These are phyloP conservation scores for Drosophila anomelani DNA, from an alignment of 2,888 invertebrate genomes.

Conservation along the genomic window DNA sequence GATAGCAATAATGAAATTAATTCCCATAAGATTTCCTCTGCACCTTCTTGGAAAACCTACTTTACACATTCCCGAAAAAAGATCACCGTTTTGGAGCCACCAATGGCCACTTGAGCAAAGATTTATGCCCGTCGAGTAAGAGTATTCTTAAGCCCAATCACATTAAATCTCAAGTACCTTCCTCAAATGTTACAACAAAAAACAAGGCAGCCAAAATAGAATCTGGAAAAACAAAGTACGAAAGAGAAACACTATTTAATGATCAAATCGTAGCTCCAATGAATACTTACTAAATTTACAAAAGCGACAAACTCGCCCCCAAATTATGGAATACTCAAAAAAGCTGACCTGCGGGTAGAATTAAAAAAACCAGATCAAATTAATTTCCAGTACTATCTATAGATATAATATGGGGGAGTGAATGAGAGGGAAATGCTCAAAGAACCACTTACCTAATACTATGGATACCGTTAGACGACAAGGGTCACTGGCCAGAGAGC, in stretches of 20 bases:
- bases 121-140: slow-evolving; percentile 2
- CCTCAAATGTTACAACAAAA: not conserved
- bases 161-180: slow-evolving; percentile 2
- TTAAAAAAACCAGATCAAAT: slow-evolving; percentile 22
- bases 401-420: not conserved
- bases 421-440: slow-evolving; percentile 32
- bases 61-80: not conserved
- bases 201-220: not conserved
- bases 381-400: not conserved
- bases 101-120: slow-evolving; percentile 4
- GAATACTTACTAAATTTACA: not conserved
- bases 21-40: not conserved
- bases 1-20: slow-evolving; percentile 4
- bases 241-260: not conserved
- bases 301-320: slow-evolving; percentile 4
- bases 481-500: slow-evolving; percentile 70
- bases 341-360: slow-evolving; percentile 18
- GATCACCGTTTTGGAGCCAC: not conserved
- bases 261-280: not conserved
- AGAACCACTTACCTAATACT: slow-evolving; percentile 75
- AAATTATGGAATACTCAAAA: slow-evolving; percentile 11
- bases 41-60: not conserved
- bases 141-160: slow-evolving; percentile 3
- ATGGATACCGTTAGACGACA: slow-evolving; percentile 78
- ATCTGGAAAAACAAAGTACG: not conserved